Conservation (phyloP, 2,797 vertebrate genomes). For the Acrossocheilus fasciatus region DNA sequence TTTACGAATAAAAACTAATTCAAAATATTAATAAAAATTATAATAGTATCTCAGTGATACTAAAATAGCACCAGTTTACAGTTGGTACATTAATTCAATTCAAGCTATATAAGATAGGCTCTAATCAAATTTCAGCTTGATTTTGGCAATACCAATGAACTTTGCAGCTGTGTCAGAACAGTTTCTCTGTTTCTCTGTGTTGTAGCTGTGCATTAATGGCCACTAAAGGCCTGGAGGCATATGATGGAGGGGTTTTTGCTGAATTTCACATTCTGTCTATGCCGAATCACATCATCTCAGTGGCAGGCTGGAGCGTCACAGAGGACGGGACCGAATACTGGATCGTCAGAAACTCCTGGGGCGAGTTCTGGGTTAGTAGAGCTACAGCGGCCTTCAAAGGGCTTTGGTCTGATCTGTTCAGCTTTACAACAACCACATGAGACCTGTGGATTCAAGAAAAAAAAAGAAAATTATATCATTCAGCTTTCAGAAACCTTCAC, state of each 20-base stretch:
- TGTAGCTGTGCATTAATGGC: slow-evolving; percentile 87
- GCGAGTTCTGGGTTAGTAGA: slow-evolving; percentile 83
- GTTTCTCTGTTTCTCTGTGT: background rate
- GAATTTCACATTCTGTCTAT: slow-evolving; percentile 72
- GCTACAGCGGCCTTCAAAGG: background rate
- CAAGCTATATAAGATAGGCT: background rate
- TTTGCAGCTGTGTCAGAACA: background rate
- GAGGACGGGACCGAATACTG: slow-evolving; percentile 81
- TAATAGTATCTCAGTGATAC: background rate
- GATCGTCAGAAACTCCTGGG: slow-evolving; percentile 89
- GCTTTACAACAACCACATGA: background rate
- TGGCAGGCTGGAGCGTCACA: slow-evolving; percentile 82
- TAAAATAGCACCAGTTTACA: background rate
- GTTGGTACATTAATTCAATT: background rate
- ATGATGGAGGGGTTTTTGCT: slow-evolving; percentile 78
- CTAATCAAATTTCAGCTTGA: background rate
- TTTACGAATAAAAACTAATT: background rate
- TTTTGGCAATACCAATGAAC: background rate
- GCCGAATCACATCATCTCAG: slow-evolving; percentile 84
- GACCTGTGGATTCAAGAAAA: background rate
- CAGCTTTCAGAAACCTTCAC: background rate
- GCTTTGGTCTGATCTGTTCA: background rate
- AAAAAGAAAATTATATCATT: background rate
- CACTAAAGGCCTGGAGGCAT: slow-evolving; percentile 79
- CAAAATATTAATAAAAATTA: background rate